A percentile compares a stretch with the other conserved stretches of the same genome.
Evolutionary conservation across 2,888 invertebrate species (phyloP).

Genomic region (Mythimna impura): DNA sequence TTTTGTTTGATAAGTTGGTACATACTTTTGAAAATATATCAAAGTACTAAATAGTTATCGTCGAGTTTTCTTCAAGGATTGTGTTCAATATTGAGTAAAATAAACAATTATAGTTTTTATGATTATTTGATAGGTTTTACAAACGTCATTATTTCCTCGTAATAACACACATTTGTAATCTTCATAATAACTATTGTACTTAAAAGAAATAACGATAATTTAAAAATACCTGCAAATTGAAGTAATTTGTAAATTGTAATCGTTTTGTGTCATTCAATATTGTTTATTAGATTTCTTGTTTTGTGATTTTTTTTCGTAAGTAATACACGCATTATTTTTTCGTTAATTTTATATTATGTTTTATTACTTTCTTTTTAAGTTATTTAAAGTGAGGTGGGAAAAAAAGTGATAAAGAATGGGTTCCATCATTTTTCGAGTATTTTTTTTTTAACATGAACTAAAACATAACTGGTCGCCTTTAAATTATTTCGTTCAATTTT

Average conservation of each 20-base stretch:
- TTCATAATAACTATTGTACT: conserved; percentile 3
- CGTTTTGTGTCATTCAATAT: conserved; percentile 1
- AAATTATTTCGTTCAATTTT: no score
- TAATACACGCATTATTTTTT: background rate
- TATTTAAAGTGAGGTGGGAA: background rate
- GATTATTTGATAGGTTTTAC: conserved; percentile 23
- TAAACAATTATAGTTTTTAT: conserved; percentile 45
- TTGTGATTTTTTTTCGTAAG: conserved; percentile 11
- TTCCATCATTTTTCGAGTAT: background rate
- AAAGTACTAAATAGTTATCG: background rate
- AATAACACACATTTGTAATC: conserved; percentile 17
- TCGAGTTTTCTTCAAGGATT: background rate
- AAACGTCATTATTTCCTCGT: conserved; percentile 30
- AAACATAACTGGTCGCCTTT: no score
- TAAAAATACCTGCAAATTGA: conserved; percentile 12
- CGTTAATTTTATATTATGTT: background rate
- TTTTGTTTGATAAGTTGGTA: background rate
- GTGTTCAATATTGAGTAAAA: conserved; percentile 12
- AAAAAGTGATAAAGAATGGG: conserved; percentile 16
- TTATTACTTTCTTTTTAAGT: background rate
- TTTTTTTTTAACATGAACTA: no score
- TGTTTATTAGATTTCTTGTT: background rate
- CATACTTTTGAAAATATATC: background rate
- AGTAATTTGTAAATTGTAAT: conserved; percentile 33
- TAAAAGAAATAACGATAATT: conserved; percentile 23